Percentiles rank a stretch among this genome's conserved stretches.
These are phyloP conservation scores for Agrenia bidenticulata DNA, from an alignment of 2,888 invertebrate species.

Conservation along the genomic window DNA sequence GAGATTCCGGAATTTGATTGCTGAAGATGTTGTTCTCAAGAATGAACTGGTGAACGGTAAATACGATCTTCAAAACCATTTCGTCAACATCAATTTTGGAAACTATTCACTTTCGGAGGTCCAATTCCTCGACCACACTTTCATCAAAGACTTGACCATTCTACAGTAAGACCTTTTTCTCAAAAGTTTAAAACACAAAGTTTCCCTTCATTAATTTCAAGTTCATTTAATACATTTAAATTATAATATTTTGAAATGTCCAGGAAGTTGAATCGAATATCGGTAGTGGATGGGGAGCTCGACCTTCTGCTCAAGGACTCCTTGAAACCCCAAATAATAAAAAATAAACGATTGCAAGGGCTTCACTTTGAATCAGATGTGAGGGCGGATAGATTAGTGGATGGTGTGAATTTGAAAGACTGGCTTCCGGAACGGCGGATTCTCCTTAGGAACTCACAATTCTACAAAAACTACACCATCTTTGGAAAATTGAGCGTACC, in stretches of 20 bases:
- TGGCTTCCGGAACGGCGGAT: slow-evolving; percentile 22
- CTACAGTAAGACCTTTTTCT: slow-evolving; percentile 4
- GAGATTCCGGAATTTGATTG: neutral
- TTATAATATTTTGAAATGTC: neutral
- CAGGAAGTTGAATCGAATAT: slow-evolving; percentile 26
- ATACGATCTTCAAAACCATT: slow-evolving; percentile 16
- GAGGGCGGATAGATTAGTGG: slow-evolving; percentile 20
- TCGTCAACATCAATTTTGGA: slow-evolving; percentile 24
- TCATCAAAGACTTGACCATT: slow-evolving; percentile 21
- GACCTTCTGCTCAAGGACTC: slow-evolving; percentile 25
- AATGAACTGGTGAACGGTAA: slow-evolving; percentile 15
- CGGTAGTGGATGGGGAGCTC: slow-evolving; percentile 18
- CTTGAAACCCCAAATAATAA: slow-evolving; percentile 10
- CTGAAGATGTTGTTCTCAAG: neutral
- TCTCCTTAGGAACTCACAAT: neutral
- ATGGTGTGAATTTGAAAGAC: slow-evolving; percentile 18
- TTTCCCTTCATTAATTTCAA: neutral
- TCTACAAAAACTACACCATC: slow-evolving; percentile 6
- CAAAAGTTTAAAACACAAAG: neutral
- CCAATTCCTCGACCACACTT: slow-evolving; percentile 8
- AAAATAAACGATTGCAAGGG: slow-evolving; percentile 16
- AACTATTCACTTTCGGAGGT: slow-evolving; percentile 20
- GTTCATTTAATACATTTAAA: neutral
- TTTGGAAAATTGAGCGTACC: slow-evolving; percentile 14
- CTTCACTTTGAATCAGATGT: slow-evolving; percentile 12